A percentile compares a stretch with the other conserved stretches of the same genome.
These are phyloP conservation scores for Drosophila aldrichi DNA, from an alignment of 2,888 invertebrate species.

Conservation along the genomic window DNA sequence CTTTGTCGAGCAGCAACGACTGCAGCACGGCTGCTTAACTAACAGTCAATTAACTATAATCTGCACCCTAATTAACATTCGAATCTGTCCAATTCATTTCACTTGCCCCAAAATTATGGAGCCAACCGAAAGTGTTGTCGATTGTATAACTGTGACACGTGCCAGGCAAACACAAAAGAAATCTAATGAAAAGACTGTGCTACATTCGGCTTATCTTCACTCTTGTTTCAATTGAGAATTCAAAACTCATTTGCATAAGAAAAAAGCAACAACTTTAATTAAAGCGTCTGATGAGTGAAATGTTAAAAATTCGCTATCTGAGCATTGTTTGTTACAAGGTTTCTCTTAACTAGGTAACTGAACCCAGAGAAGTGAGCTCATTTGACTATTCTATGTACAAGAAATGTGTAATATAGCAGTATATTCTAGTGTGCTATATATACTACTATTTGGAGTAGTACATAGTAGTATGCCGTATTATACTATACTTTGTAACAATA, in stretches of 20 bases:
- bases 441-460: no score
- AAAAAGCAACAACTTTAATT: slow-evolving; percentile 25
- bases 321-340: slow-evolving; percentile 6
- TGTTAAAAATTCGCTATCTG: slow-evolving; percentile 16
- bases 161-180: not conserved
- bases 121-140: not conserved
- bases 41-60: slow-evolving; percentile 63
- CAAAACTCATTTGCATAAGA: slow-evolving; percentile 40
- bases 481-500: not conserved
- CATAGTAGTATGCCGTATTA: no score
- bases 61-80: slow-evolving; percentile 44
- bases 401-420: not conserved
- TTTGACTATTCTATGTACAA: not conserved
- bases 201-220: slow-evolving; percentile 19
- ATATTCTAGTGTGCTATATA: not conserved
- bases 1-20: slow-evolving; percentile 61
- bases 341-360: slow-evolving; percentile 6
- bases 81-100: slow-evolving; percentile 54
- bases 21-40: slow-evolving; percentile 66
- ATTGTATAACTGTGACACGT: slow-evolving; percentile 50
- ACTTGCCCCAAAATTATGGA: slow-evolving; percentile 34
- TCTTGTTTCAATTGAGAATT: slow-evolving; percentile 32
- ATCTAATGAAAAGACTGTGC: slow-evolving; percentile 4
- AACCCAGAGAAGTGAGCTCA: not conserved
- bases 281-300: slow-evolving; percentile 24